phyloP scores from a whole-genome alignment of 2,888 invertebrate genomes.

The Hypomecis atomaria region DNA sequence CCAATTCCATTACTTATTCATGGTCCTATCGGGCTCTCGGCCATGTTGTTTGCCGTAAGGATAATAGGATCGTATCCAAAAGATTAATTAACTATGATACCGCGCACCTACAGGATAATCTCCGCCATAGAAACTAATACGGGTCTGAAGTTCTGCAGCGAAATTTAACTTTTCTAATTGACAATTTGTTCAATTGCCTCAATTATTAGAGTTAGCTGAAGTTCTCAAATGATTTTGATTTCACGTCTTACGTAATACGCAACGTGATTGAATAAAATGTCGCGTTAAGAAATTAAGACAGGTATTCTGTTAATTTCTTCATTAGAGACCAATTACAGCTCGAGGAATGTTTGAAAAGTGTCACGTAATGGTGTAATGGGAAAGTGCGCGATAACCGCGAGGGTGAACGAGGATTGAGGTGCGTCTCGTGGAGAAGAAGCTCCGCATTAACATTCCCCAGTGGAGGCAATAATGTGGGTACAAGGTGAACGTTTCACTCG shows the following conservation, averaged over 20 bases:
- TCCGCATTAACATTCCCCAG: constrained; percentile 65
- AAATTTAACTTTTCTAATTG: constrained; percentile 54
- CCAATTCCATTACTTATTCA: constrained; percentile 47
- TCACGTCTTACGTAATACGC: constrained; percentile 18
- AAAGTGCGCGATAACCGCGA: constrained; percentile 62
- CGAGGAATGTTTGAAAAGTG: constrained; percentile 48
- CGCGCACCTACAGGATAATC: constrained; percentile 19
- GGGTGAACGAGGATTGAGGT: constrained; percentile 63
- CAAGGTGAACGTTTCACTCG: constrained; percentile 65
- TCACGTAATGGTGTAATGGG: constrained; percentile 68
- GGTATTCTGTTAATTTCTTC: constrained; percentile 35
- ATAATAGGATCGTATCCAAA: constrained; percentile 60
- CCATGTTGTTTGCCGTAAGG: constrained; percentile 49
- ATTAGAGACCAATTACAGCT: constrained; percentile 40
- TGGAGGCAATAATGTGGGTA: constrained; percentile 69
- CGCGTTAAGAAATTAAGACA: constrained; percentile 16
- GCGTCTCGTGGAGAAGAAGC: constrained; percentile 58
- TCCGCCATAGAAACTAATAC: constrained; percentile 36
- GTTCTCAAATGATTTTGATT: constrained; percentile 16
- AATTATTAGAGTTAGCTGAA: constrained; percentile 26
- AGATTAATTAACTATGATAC: constrained; percentile 66
- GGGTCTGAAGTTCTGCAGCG: constrained; percentile 44
- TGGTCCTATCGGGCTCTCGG: constrained; percentile 43
- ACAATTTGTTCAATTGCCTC: constrained; percentile 42
- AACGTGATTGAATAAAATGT: constrained; percentile 23